These are phyloP conservation scores for Cydia amplana DNA, from an alignment of 1,140 invertebrate species.

Conservation along the genomic window DNA sequence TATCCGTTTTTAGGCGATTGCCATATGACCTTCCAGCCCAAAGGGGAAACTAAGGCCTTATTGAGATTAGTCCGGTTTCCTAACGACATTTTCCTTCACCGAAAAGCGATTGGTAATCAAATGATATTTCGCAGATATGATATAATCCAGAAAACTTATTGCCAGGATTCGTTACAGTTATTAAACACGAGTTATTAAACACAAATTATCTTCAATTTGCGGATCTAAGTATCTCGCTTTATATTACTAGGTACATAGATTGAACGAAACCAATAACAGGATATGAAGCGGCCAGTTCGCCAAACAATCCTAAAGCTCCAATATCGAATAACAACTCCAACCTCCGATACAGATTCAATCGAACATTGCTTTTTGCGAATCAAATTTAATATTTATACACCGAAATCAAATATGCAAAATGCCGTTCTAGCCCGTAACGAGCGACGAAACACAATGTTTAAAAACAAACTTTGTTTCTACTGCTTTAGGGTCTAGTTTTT, in stretches of 20 bases:
- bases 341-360: constrained; percentile 19
- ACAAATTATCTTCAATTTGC: not conserved
- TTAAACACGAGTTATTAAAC: no score
- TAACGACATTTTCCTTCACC: no score
- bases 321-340: constrained; percentile 13
- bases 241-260: not conserved
- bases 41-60: no score
- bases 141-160: no score
- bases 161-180: no score
- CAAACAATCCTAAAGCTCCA: constrained; percentile 20
- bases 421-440: not conserved
- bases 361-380: constrained; percentile 25
- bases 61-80: no score
- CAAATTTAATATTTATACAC: constrained; percentile 31
- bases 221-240: not conserved
- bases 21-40: no score
- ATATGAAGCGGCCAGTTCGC: constrained; percentile 8
- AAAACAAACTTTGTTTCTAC: not conserved
- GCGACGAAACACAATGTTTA: not conserved
- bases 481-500: constrained; percentile 33
- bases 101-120: no score
- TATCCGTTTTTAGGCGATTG: no score
- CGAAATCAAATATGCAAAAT: constrained; percentile 32
- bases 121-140: no score
- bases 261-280: not conserved